A percentile compares a stretch with the other conserved stretches of the same genome.
Conservation (phyloP, 2,888 invertebrate species). For the Drosophila falleni region DNA sequence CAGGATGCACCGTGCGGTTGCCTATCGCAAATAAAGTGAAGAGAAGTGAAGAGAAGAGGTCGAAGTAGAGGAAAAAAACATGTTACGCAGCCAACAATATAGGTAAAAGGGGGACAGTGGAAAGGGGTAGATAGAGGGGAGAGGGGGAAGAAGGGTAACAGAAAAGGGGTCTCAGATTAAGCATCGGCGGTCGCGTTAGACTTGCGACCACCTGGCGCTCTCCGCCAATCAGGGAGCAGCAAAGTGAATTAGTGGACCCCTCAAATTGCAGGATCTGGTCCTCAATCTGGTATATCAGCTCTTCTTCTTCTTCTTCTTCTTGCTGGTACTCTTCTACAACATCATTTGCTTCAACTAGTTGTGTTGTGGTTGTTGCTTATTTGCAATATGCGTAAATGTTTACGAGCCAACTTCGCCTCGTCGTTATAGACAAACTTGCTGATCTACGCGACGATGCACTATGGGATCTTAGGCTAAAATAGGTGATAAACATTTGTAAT, state of each 20-base stretch:
- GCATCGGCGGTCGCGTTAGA: slow-evolving; percentile 61
- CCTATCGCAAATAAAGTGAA: slow-evolving; percentile 39
- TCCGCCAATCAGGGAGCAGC: slow-evolving; percentile 81
- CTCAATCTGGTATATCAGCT: slow-evolving; percentile 8
- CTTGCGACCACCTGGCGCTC: slow-evolving; percentile 84
- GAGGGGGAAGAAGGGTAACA: neutral
- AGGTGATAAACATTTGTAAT: neutral
- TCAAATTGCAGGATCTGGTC: slow-evolving; percentile 40
- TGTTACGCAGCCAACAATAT: slow-evolving; percentile 37
- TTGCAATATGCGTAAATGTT: slow-evolving; percentile 81
- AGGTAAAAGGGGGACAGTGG: no score
- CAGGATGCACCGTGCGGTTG: slow-evolving; percentile 47
- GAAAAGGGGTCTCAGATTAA: slow-evolving; percentile 59
- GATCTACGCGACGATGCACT: slow-evolving; percentile 22
- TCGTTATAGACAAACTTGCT: slow-evolving; percentile 32
- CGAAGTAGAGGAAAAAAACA: slow-evolving; percentile 22
- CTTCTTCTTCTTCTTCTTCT: neutral
- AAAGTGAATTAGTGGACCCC: slow-evolving; percentile 79
- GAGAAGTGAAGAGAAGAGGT: neutral
- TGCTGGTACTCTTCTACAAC: neutral
- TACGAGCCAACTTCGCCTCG: slow-evolving; percentile 60
- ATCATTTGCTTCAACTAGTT: slow-evolving; percentile 11
- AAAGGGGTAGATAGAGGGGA: neutral
- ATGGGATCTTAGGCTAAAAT: neutral
- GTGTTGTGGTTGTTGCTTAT: slow-evolving; percentile 61